Percentiles rank a stretch among this genome's conserved stretches.
Conservation (phyloP, 2,797 vertebrate genomes). For the Acrocephalus scirpaceus region DNA sequence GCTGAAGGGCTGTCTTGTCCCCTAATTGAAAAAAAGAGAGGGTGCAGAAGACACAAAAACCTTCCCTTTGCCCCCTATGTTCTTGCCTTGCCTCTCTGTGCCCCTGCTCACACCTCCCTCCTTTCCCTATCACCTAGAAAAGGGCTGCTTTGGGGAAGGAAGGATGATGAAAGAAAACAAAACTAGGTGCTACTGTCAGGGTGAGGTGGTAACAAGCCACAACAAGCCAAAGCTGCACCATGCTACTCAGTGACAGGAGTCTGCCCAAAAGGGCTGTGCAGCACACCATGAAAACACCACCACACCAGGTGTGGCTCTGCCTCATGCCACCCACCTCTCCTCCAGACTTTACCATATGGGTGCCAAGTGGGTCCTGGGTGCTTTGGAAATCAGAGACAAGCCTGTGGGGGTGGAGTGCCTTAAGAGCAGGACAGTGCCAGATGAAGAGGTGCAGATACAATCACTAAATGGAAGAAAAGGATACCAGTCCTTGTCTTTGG, state of each 20-base stretch:
- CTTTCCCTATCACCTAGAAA: not conserved
- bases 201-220: not conserved
- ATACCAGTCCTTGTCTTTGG: not conserved
- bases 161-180: not conserved
- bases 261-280: not conserved
- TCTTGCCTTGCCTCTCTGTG: not conserved
- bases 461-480: not conserved
- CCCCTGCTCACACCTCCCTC: not conserved
- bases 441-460: conserved; percentile 1
- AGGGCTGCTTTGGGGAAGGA: not conserved
- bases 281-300: not conserved
- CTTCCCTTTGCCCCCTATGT: not conserved
- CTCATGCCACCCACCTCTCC: not conserved
- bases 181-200: not conserved
- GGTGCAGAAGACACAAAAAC: not conserved
- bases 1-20: not conserved
- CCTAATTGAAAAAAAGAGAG: not conserved
- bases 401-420: accelerated
- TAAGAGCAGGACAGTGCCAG: conserved; percentile 11
- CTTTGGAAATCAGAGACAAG: not conserved
- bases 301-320: accelerated
- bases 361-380: not conserved
- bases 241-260: not conserved
- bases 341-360: not conserved
- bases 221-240: not conserved